Conservation (phyloP, 2,888 invertebrate genomes). For the Dasypogon diadema region DNA sequence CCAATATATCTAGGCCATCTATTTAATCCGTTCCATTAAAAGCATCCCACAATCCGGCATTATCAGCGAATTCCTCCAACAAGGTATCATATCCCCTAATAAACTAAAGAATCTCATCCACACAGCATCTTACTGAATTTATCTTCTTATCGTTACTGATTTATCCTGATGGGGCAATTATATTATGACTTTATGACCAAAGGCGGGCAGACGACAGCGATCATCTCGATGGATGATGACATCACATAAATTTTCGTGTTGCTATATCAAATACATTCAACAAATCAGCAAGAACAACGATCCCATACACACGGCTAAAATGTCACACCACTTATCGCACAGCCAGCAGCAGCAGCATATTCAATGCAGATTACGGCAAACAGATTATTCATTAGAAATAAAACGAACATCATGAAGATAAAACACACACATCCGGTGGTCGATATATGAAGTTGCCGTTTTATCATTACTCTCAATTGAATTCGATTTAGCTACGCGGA, state of each 20-base stretch:
- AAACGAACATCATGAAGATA: slow-evolving; percentile 54
- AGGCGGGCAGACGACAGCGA: slow-evolving; percentile 29
- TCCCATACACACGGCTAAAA: slow-evolving; percentile 5
- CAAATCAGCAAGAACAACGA: slow-evolving; percentile 1
- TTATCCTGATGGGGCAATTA: slow-evolving; percentile 45
- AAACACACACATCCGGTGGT: slow-evolving; percentile 57
- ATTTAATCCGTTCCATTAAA: slow-evolving; percentile 29
- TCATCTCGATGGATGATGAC: slow-evolving; percentile 13
- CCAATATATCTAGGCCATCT: too few species aligned
- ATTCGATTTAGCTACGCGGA: slow-evolving; percentile 55
- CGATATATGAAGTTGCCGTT: slow-evolving; percentile 53
- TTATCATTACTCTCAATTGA: slow-evolving; percentile 56
- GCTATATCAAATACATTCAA: neutral
- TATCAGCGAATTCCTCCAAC: slow-evolving; percentile 22
- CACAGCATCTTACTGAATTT: slow-evolving; percentile 1
- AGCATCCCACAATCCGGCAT: slow-evolving; percentile 19
- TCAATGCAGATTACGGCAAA: slow-evolving; percentile 48
- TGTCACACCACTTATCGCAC: slow-evolving; percentile 48
- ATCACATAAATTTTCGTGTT: neutral
- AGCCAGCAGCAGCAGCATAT: neutral
- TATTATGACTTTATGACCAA: neutral
- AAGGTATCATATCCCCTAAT: slow-evolving; percentile 38
- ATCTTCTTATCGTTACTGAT: slow-evolving; percentile 51
- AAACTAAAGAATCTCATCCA: slow-evolving; percentile 7
- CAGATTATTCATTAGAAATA: slow-evolving; percentile 55